phyloP scores from a whole-genome alignment of 1,140 invertebrate species.

The Nylanderia fulva region DNA sequence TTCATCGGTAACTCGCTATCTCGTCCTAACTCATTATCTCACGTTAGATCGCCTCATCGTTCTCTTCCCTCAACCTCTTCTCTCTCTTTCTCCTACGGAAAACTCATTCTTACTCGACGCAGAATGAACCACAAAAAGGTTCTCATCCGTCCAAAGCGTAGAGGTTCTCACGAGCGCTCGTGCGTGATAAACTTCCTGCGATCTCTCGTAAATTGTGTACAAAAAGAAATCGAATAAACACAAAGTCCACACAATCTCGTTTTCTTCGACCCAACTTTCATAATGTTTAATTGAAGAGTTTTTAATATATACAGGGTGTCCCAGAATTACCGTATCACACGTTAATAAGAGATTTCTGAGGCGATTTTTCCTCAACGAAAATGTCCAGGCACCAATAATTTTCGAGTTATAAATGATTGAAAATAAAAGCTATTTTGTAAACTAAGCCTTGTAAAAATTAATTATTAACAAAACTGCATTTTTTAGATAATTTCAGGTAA shows the following conservation, averaged over 20 bases:
- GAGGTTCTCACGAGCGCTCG: constrained; percentile 25
- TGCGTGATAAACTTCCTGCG: constrained; percentile 1
- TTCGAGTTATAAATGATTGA: no score
- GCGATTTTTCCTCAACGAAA: no score
- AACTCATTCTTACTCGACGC: constrained; percentile 29
- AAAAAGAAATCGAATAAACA: neutral
- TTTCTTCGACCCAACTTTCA: neutral
- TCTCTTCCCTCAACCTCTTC: neutral
- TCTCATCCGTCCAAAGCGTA: constrained; percentile 24
- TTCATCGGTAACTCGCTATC: constrained; percentile 56
- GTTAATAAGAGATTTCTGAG: no score
- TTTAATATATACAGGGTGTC: no score
- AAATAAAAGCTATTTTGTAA: no score
- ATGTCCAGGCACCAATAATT: no score
- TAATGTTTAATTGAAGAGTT: neutral
- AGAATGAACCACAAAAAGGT: constrained; percentile 44
- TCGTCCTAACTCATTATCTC: constrained; percentile 57
- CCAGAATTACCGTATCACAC: no score
- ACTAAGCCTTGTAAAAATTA: no score
- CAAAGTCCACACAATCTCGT: neutral
- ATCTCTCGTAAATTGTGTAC: neutral
- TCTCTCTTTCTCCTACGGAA: constrained; percentile 13
- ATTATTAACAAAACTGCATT: no score
- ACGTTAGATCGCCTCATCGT: constrained; percentile 47
- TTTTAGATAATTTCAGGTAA: no score